phyloP scores from a whole-genome alignment of 2,113 vertebrate species.

The Gavia stellata region DNA sequence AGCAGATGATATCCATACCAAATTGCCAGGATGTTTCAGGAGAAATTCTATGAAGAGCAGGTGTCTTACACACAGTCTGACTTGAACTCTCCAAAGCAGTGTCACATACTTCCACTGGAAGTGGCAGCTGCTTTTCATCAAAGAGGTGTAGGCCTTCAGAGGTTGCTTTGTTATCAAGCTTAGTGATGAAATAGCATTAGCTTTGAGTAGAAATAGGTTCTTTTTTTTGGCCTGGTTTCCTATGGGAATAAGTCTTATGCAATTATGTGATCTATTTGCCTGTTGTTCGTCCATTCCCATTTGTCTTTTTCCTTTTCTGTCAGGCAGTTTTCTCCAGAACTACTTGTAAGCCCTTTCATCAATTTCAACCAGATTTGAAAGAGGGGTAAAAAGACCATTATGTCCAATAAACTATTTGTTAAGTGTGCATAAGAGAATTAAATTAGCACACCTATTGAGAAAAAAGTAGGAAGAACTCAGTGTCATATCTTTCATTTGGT shows the following conservation, averaged over 20 bases:
- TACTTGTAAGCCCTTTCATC: background rate
- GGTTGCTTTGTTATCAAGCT: background rate
- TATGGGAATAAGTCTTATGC: background rate
- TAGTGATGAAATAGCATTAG: background rate
- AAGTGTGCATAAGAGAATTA: background rate
- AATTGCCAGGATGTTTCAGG: background rate
- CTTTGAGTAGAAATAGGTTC: background rate
- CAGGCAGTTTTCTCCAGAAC: background rate
- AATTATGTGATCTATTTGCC: background rate
- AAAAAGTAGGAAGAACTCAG: background rate
- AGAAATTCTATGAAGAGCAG: background rate
- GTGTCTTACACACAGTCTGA: background rate
- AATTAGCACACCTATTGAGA: background rate
- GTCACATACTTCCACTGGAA: background rate
- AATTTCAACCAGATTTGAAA: background rate
- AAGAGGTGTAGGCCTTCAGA: background rate
- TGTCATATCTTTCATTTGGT: background rate
- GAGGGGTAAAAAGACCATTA: background rate
- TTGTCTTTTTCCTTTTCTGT: background rate
- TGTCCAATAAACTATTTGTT: background rate
- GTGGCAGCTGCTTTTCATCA: background rate
- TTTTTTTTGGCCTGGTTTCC: background rate
- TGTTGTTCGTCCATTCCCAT: background rate
- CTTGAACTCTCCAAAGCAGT: background rate
- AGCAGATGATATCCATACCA: background rate